phyloP scores from a whole-genome alignment of 1,140 invertebrate genomes.

The Atta texana region DNA sequence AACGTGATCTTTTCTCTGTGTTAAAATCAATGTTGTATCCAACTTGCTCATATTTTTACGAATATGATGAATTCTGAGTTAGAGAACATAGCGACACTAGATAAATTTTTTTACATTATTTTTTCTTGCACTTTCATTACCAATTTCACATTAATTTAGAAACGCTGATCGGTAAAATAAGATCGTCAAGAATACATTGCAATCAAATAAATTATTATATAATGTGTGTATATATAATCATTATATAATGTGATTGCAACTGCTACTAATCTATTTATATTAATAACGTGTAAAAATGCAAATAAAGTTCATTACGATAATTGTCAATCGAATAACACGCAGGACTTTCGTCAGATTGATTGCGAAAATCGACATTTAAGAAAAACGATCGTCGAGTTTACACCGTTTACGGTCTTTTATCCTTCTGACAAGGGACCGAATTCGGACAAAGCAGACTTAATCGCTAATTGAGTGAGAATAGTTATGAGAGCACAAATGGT shows the following conservation, averaged over 20 bases:
- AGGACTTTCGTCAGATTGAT: neutral
- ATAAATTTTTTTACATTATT: neutral
- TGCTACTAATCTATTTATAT: neutral
- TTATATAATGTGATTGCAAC: neutral
- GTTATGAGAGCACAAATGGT: constrained; percentile 53
- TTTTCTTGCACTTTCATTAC: neutral
- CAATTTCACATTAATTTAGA: neutral
- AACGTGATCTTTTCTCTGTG: neutral
- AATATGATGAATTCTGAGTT: neutral
- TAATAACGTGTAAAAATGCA: neutral
- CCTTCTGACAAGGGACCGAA: constrained; percentile 28
- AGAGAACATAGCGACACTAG: neutral
- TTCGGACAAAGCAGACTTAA: constrained; percentile 65
- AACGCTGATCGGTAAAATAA: neutral
- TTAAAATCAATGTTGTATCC: constrained; percentile 15
- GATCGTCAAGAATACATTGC: neutral
- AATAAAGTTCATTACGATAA: constrained; percentile 22
- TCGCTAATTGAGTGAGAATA: constrained; percentile 72
- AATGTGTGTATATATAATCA: neutral
- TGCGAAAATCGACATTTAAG: constrained; percentile 22
- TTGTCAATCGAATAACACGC: neutral
- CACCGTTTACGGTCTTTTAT: constrained; percentile 31
- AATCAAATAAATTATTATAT: neutral
- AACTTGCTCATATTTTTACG: constrained; percentile 26
- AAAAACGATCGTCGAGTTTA: constrained; percentile 32